Conservation (phyloP, 2,797 vertebrate species). For the Notoglanidium macrostoma region DNA sequence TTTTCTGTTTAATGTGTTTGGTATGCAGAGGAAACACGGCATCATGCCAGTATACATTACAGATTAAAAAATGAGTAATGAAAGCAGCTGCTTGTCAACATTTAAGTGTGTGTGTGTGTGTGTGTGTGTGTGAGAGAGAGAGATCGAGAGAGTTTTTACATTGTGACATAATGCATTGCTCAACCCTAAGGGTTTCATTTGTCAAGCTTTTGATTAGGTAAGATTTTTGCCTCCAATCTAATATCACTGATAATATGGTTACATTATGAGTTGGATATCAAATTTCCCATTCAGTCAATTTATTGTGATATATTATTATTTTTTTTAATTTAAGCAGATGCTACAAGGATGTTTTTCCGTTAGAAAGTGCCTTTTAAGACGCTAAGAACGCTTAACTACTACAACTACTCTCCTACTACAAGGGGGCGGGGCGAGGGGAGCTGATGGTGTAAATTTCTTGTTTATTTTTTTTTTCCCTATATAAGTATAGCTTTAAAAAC, state of each 20-base stretch:
- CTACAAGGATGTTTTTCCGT: background rate
- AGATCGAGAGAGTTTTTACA: too few relatives aligned
- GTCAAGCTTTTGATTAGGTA: too few relatives aligned
- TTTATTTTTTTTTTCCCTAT: too few relatives aligned
- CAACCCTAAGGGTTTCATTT: too few relatives aligned
- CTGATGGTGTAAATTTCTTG: too few relatives aligned
- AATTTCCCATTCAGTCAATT: background rate
- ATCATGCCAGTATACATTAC: background rate
- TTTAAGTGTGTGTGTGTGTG: background rate
- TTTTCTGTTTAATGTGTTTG: background rate
- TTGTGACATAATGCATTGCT: too few relatives aligned
- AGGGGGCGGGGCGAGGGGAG: too few relatives aligned
- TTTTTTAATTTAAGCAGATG: too few relatives aligned
- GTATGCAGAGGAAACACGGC: background rate
- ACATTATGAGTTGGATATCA: background rate
- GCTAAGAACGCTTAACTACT: background rate
- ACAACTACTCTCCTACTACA: too few relatives aligned
- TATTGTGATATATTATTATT: background rate
- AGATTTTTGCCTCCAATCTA: background rate
- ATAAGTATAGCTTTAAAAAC: background rate
- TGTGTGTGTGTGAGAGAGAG: background rate
- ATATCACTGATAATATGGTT: background rate
- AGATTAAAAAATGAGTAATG: background rate
- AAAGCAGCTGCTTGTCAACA: background rate
- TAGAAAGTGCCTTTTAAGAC: background rate